phyloP scores from a whole-genome alignment of 2,888 invertebrate genomes.

The Metellina segmentata region DNA sequence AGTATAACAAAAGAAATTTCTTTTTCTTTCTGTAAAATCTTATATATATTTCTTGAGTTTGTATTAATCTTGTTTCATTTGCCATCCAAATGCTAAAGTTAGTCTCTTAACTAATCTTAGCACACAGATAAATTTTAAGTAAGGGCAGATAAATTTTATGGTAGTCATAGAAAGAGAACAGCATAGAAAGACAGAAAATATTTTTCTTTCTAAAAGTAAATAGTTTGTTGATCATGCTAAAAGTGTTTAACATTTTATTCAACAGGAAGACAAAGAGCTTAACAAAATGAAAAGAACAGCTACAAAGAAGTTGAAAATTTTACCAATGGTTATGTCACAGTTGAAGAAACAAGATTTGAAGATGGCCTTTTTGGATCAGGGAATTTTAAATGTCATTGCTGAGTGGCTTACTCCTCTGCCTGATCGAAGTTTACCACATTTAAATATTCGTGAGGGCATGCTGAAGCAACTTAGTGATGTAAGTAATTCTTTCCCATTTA shows the following conservation, averaged over 20 bases:
- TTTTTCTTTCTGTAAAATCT: no score
- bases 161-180: neutral
- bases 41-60: no score
- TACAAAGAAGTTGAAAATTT: constrained; percentile 93
- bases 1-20: no score
- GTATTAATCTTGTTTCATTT: no score
- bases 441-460: constrained; percentile 94
- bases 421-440: constrained; percentile 96
- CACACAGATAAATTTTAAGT: no score
- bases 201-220: neutral
- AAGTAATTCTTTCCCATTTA: constrained; percentile 62
- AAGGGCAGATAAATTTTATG: no score
- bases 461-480: constrained; percentile 83
- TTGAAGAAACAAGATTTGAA: constrained; percentile 97
- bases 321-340: constrained; percentile 93
- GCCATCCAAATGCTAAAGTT: no score
- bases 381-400: constrained; percentile 92
- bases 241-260: constrained; percentile 27
- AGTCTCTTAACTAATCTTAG: no score
- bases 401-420: constrained; percentile 99
- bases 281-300: constrained; percentile 93
- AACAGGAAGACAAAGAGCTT: constrained; percentile 91
- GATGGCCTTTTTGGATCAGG: constrained; percentile 97
- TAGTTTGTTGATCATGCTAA: neutral
- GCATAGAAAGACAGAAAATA: neutral